Evolutionary conservation across 2,113 vertebrate species (phyloP), one percentile per base, ranked within the genome.

Genomic region (Bubo bubo): DNA sequence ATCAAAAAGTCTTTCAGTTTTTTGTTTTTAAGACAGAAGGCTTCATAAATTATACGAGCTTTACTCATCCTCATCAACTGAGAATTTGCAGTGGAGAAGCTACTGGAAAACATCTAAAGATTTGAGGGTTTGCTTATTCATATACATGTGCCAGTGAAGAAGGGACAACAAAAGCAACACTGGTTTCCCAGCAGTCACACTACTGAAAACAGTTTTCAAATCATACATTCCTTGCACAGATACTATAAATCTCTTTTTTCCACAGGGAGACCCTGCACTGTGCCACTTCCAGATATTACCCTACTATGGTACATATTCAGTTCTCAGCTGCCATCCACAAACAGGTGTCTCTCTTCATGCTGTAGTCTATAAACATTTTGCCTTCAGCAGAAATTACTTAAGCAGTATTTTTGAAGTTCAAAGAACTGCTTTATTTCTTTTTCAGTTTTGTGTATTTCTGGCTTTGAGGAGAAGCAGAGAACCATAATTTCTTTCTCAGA

Each of bases 341-440:
- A 88, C 93, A 91, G 67, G 72, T 94, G 91, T 91, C 94, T 96
- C 88, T 88, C 30, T 89, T 93, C 88, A 62, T 71, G 63, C 39
- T 45, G 2, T 22, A 79, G 55, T 17, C 63, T 83, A 79, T 58
- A 81, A 86, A 81, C 3, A 39, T 43, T 86, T 77, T 77, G 72
- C 71, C 77, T 84, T 89, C 55, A 86, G 74, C 34, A 92, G 35
- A 80, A 79, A 87, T 37, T 55, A 41, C 45, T 80, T 37, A 14
- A 71, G 45, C 34, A 72, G 82, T 15, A 91, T 62, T 82, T 95
- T 13, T 91, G 79, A 94, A 92, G 76, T 92, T 92, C 91, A 95
- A 92, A 94, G 80, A 88, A 21, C 45, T 21, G 47, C 52, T 52
- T 45, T 39, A 32, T 89, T 92, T 83, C 30, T 91, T 53, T 45